A percentile compares a stretch with the other conserved stretches of the same genome.
Evolutionary conservation across 2,888 invertebrate genomes (phyloP).

Genomic region (Drosophila algonquin): DNA sequence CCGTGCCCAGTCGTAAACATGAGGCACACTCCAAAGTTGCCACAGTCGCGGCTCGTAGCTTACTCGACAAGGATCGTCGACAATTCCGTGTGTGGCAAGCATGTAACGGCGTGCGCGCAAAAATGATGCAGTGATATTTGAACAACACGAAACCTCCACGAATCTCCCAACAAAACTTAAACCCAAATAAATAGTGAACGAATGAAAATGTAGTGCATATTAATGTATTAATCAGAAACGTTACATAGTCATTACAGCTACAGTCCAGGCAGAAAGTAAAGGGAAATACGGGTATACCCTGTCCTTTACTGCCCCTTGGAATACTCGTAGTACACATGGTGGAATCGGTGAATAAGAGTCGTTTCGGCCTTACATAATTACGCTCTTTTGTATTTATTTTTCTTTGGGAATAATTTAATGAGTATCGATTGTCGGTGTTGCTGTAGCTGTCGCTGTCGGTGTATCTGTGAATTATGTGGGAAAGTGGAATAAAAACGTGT

Average conservation of each 20-base stretch:
- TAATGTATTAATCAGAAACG: neutral
- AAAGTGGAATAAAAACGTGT: constrained; percentile 63
- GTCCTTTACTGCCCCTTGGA: neutral
- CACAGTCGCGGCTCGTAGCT: constrained; percentile 74
- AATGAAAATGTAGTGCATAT: neutral
- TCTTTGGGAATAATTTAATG: constrained; percentile 79
- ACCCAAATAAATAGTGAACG: neutral
- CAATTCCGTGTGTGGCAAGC: constrained; percentile 37
- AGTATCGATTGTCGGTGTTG: constrained; percentile 74
- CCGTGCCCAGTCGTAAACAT: constrained; percentile 39
- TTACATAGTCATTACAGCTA: no score
- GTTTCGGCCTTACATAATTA: constrained; percentile 34
- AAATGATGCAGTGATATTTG: constrained; percentile 47
- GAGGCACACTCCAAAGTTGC: constrained; percentile 30
- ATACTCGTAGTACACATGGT: neutral
- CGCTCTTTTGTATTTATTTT: constrained; percentile 31
- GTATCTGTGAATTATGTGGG: constrained; percentile 52
- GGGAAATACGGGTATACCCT: neutral
- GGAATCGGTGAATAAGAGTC: neutral
- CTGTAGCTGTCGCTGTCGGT: neutral
- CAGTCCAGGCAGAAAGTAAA: neutral
- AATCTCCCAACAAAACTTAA: neutral
- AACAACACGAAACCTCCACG: neutral
- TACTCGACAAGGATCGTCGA: constrained; percentile 71
- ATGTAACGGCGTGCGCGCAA: constrained; percentile 47